phyloP scores from a whole-genome alignment of 1,140 invertebrate species.

The Trinorchestia longiramus region DNA sequence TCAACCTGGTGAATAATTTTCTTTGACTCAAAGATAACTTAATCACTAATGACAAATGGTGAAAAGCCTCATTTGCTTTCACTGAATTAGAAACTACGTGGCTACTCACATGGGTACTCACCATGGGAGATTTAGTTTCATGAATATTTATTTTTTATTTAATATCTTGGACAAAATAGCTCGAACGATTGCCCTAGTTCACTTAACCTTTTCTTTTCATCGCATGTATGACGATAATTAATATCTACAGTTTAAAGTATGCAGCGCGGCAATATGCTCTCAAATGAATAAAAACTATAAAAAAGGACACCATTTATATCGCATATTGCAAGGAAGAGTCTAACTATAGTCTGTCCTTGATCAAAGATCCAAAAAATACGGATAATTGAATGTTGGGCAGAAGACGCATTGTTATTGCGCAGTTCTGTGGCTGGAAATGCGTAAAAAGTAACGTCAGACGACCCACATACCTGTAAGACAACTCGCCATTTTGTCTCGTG shows the following conservation, averaged over 20 bases:
- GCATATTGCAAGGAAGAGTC: no score
- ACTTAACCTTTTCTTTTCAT: no score
- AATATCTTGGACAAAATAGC: no score
- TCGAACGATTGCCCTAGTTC: no score
- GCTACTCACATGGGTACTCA: no score
- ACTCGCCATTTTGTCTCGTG: background rate
- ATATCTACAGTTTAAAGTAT: background rate
- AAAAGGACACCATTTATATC: background rate
- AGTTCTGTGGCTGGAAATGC: no score
- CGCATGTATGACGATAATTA: no score
- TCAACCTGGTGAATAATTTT: background rate
- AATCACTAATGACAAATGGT: background rate
- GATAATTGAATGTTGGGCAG: no score
- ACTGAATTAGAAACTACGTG: background rate
- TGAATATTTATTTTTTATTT: background rate
- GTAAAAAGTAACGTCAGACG: no score
- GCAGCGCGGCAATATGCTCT: background rate
- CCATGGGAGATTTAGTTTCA: background rate
- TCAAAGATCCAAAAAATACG: background rate
- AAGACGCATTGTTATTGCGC: no score
- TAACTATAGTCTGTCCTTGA: background rate
- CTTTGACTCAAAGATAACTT: background rate
- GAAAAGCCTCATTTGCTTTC: background rate
- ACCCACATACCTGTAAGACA: background rate
- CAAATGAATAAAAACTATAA: background rate